Percentiles rank a stretch among this genome's conserved stretches.
phyloP scores from a whole-genome alignment of 1,140 invertebrate genomes.

The Bradysia coprophila region DNA sequence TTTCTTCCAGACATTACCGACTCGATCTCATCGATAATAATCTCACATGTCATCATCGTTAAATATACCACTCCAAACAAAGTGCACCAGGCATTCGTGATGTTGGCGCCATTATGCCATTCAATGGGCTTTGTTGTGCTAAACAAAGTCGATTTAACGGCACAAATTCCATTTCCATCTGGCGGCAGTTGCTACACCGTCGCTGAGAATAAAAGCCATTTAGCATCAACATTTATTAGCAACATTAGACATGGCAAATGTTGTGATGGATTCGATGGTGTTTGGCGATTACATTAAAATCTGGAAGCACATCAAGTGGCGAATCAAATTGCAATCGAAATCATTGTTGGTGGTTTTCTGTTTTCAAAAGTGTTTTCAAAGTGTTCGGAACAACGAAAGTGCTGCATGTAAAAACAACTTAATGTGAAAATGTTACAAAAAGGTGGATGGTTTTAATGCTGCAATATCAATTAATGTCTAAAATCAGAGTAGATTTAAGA shows the following conservation, averaged over 20 bases:
- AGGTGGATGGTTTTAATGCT: neutral
- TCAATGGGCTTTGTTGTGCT: neutral
- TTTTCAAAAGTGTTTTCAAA: no score
- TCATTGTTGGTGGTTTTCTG: no score
- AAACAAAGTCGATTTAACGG: neutral
- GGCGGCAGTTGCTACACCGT: neutral
- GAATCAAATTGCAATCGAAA: neutral
- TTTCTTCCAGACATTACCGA: no score
- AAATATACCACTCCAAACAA: neutral
- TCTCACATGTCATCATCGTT: neutral
- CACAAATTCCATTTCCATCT: no score
- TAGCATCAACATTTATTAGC: neutral
- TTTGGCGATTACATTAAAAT: neutral
- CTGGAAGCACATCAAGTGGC: neutral
- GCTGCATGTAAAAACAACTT: no score
- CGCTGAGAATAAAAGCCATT: neutral
- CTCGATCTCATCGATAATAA: no score
- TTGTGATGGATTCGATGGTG: neutral
- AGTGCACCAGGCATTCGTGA: neutral
- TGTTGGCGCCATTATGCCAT: neutral
- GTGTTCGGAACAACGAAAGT: no score
- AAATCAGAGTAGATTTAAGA: neutral
- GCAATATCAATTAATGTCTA: neutral
- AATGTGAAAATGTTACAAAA: neutral
- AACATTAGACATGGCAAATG: neutral